Conservation (phyloP, 2,888 invertebrate genomes). For the Ecliptopera silaceata region DNA sequence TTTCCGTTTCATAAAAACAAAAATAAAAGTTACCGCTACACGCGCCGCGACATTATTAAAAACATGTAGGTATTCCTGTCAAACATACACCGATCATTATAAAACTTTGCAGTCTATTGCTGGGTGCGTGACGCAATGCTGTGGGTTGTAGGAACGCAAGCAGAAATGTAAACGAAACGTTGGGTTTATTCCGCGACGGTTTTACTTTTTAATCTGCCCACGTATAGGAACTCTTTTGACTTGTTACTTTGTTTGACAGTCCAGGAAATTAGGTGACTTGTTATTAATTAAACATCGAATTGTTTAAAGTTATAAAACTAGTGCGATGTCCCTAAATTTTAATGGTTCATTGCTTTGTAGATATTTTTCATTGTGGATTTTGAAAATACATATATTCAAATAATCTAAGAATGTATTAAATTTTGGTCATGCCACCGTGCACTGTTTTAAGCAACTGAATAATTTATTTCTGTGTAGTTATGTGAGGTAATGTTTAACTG, state of each 20-base stretch:
- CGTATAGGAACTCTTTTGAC: conserved; percentile 51
- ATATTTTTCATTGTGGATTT: too few species aligned
- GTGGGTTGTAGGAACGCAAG: conserved; percentile 24
- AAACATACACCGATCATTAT: neutral
- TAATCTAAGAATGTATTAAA: too few species aligned
- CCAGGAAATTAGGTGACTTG: conserved; percentile 68
- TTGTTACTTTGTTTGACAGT: conserved; percentile 63
- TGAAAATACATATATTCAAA: too few species aligned
- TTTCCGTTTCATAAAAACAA: conserved; percentile 53
- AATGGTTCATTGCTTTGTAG: neutral
- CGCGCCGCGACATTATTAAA: conserved; percentile 1
- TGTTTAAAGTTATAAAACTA: conserved; percentile 30
- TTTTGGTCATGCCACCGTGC: too few species aligned
- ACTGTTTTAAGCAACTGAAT: too few species aligned
- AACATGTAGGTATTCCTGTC: neutral
- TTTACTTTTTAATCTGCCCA: conserved; percentile 42
- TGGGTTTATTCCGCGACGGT: conserved; percentile 1
- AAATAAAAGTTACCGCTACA: conserved; percentile 47
- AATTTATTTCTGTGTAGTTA: too few species aligned
- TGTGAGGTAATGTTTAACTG: too few species aligned
- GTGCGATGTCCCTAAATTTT: conserved; percentile 6
- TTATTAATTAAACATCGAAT: conserved; percentile 60
- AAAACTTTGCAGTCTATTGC: conserved; percentile 10
- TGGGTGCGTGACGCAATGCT: conserved; percentile 17
- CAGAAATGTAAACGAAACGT: conserved; percentile 20